These are phyloP conservation scores for Musca vetustissima DNA, from an alignment of 1,140 invertebrate genomes.

Conservation along the genomic window DNA sequence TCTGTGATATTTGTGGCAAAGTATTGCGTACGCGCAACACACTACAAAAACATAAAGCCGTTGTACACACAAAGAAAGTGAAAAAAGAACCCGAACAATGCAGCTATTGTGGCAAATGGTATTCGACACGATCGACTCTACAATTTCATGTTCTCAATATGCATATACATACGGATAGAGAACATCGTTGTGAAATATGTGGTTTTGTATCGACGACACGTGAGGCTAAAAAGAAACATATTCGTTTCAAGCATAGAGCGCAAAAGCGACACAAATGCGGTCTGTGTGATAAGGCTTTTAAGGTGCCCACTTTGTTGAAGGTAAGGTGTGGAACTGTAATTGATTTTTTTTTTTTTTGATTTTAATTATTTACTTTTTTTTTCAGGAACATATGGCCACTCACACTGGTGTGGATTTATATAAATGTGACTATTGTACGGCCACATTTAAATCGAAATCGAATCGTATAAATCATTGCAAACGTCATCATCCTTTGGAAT, in stretches of 20 bases:
- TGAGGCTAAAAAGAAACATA: neutral
- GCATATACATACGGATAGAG: neutral
- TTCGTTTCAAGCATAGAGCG: neutral
- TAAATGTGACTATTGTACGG: slow-evolving; percentile 37
- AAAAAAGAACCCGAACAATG: neutral
- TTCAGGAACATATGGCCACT: neutral
- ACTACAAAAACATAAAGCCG: neutral
- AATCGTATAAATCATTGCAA: slow-evolving; percentile 52
- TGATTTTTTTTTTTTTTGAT: no score
- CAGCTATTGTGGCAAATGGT: neutral
- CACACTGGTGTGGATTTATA: slow-evolving; percentile 41
- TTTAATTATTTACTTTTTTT: neutral
- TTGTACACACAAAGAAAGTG: neutral
- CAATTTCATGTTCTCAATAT: slow-evolving; percentile 3
- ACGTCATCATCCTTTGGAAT: slow-evolving; percentile 34
- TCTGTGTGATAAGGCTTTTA: slow-evolving; percentile 26
- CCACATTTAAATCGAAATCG: slow-evolving; percentile 50
- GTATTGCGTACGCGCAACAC: neutral
- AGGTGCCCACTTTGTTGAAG: neutral
- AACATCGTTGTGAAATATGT: slow-evolving; percentile 19
- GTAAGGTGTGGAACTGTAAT: neutral
- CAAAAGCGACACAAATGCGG: slow-evolving; percentile 9
- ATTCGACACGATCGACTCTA: neutral
- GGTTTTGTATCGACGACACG: neutral
- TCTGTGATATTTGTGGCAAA: slow-evolving; percentile 1